These are phyloP conservation scores for Sandelia bainsii DNA, from an alignment of 2,797 vertebrate species.

Conservation along the genomic window DNA sequence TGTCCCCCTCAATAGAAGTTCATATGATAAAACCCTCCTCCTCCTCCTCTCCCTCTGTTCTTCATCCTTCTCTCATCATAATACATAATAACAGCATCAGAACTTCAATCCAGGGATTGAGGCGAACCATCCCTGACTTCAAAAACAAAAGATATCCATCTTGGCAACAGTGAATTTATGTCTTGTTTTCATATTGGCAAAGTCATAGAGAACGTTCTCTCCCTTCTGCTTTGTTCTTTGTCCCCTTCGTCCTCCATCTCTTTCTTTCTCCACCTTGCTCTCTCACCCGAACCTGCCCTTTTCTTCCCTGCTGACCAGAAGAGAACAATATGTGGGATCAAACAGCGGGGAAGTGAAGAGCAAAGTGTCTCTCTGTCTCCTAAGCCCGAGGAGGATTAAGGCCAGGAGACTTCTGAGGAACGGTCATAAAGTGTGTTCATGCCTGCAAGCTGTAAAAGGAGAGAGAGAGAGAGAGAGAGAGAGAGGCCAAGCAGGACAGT, in stretches of 20 bases:
- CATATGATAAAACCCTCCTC: constrained; percentile 38
- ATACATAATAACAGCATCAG: constrained; percentile 56
- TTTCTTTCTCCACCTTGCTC: constrained; percentile 34
- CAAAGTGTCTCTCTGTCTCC: constrained; percentile 59
- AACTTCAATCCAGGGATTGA: constrained; percentile 52
- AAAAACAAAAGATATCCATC: constrained; percentile 62
- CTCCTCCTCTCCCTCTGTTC: constrained; percentile 39
- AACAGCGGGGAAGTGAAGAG: constrained; percentile 47
- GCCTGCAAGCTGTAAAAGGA: constrained; percentile 32
- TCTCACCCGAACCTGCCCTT: constrained; percentile 14
- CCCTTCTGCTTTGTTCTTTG: constrained; percentile 41
- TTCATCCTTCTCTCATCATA: constrained; percentile 51
- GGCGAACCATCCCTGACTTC: constrained; percentile 52
- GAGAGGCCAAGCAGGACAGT: neutral
- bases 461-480: neutral
- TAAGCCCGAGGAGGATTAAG: constrained; percentile 50
- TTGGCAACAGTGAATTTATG: constrained; percentile 38
- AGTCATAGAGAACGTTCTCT: constrained; percentile 22
- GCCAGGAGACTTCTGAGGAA: constrained; percentile 53
- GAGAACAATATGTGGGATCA: constrained; percentile 65
- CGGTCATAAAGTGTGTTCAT: constrained; percentile 52
- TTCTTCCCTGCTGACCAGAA: constrained; percentile 37
- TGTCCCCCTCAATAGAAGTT: constrained; percentile 62
- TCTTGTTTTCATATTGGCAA: constrained; percentile 56
- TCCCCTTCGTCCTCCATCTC: constrained; percentile 11